A percentile compares a stretch with the other conserved stretches of the same genome.
These are phyloP conservation scores for Acrocephalus kingi DNA, from an alignment of 2,113 vertebrate species.

Conservation along the genomic window DNA sequence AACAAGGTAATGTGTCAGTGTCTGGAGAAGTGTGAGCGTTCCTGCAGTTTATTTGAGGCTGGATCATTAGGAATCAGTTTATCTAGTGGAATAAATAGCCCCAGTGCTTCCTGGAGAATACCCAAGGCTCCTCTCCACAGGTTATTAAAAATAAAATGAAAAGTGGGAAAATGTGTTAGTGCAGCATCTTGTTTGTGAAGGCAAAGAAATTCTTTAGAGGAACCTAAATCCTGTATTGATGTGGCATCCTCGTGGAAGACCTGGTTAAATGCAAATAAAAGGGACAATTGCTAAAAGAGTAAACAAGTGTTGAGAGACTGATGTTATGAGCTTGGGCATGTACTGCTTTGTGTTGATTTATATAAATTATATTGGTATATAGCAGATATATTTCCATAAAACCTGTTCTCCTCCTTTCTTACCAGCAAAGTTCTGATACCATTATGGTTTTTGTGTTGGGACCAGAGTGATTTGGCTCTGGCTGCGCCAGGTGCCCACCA, in stretches of 20 bases:
- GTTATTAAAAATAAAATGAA: neutral
- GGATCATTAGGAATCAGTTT: neutral
- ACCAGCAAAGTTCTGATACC: neutral
- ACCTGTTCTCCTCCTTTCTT: neutral
- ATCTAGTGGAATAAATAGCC: neutral
- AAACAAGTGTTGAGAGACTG: neutral
- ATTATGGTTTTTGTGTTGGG: neutral
- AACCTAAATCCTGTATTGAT: neutral
- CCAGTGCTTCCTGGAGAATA: neutral
- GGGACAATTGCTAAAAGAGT: neutral
- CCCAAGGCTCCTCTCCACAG: neutral
- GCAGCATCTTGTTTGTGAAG: neutral
- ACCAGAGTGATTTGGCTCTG: neutral
- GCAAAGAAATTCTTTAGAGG: neutral
- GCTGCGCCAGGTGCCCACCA: neutral
- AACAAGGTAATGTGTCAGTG: neutral
- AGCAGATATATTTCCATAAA: neutral
- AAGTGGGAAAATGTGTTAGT: neutral
- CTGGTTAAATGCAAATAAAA: neutral
- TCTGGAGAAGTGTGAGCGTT: neutral
- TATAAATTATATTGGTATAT: neutral
- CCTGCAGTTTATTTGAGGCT: neutral
- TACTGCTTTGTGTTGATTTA: neutral
- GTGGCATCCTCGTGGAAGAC: neutral
- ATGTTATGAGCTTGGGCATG: neutral